Conservation (phyloP, 2,797 vertebrate species). For the Halcyon badia region DNA sequence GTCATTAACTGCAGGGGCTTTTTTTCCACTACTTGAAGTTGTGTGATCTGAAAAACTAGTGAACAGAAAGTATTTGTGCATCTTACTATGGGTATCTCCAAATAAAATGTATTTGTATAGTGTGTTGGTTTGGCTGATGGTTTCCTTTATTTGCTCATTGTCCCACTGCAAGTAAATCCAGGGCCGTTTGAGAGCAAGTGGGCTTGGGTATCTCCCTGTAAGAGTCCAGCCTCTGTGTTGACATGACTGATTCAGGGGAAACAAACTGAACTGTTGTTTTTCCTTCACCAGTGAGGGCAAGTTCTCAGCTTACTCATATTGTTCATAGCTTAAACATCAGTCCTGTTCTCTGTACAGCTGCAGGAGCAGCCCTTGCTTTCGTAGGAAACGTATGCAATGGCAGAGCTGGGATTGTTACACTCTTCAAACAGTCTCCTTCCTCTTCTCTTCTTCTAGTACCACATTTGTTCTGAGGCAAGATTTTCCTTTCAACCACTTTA, state of each 20-base stretch:
- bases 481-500: neutral
- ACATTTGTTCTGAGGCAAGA: neutral
- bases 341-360: neutral
- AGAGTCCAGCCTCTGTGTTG: neutral
- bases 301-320: neutral
- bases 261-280: neutral
- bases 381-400: neutral
- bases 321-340: neutral
- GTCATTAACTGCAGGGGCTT: slow-evolving; percentile 3
- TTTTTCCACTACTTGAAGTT: slow-evolving; percentile 52
- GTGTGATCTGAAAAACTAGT: slow-evolving; percentile 46
- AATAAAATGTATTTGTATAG: slow-evolving; percentile 75
- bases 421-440: neutral
- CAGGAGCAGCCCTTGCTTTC: neutral
- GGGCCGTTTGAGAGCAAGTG: neutral
- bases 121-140: neutral
- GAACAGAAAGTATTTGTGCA: slow-evolving; percentile 60
- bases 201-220: neutral
- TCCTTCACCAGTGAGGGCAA: neutral
- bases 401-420: neutral
- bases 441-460: neutral
- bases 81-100: slow-evolving; percentile 58
- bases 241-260: neutral
- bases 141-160: neutral
- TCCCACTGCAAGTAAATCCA: neutral